phyloP scores from a whole-genome alignment of 1,140 invertebrate species.

The Lepidurus couesii region DNA sequence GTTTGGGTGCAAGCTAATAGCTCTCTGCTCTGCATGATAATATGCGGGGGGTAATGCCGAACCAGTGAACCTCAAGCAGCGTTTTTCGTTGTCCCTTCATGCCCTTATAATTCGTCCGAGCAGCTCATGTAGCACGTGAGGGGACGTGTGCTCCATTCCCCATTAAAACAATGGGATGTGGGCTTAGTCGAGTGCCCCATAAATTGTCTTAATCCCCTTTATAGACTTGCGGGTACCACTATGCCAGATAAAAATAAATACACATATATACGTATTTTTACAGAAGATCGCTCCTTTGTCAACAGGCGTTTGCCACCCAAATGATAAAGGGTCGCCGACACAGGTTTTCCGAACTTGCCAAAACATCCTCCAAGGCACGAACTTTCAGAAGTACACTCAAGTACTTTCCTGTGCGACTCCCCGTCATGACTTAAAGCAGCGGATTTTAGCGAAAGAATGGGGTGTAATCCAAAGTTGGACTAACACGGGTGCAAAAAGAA shows the following conservation, averaged over 20 bases:
- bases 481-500: not conserved
- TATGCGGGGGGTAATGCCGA: not conserved
- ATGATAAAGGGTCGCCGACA: too few species aligned
- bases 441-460: not conserved
- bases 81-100: not conserved
- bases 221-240: not conserved
- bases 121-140: not conserved
- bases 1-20: not conserved
- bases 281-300: not conserved
- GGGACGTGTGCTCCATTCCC: not conserved
- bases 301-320: not conserved
- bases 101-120: not conserved
- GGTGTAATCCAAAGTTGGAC: not conserved
- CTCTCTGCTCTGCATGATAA: constrained; percentile 1
- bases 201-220: not conserved
- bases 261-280: too few species aligned
- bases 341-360: too few species aligned
- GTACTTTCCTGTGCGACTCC: too few species aligned
- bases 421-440: not conserved
- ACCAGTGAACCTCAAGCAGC: not conserved
- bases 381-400: too few species aligned
- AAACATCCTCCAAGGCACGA: too few species aligned
- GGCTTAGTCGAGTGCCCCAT: not conserved
- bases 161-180: not conserved
- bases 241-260: not conserved